Evolutionary conservation across 2,888 invertebrate genomes (phyloP).

Genomic region (Tipula confusa): DNA sequence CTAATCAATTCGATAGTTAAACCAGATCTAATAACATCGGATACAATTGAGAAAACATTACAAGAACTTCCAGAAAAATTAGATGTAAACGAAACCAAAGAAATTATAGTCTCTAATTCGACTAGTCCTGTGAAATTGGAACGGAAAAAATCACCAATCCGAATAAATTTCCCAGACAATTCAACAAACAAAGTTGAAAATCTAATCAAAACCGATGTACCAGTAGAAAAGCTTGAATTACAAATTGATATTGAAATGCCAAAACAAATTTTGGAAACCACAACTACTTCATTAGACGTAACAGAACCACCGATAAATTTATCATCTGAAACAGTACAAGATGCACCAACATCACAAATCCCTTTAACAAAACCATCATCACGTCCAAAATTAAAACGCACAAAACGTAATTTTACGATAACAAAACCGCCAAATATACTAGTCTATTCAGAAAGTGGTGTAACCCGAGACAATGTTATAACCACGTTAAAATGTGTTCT

Average conservation of each 20-base stretch:
- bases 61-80: not conserved
- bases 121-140: not conserved
- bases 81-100: not conserved
- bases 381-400: constrained; percentile 43
- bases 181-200: not conserved
- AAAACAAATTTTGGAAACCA: not conserved
- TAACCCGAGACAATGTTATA: constrained; percentile 70
- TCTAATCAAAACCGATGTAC: not conserved
- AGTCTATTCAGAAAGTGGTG: constrained; percentile 73
- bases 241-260: not conserved
- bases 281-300: not conserved
- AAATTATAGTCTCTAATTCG: not conserved
- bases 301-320: constrained; percentile 31
- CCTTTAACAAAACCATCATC: not conserved
- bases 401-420: constrained; percentile 44
- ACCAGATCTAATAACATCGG: constrained; percentile 43
- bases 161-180: not conserved
- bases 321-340: not conserved
- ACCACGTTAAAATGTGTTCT: constrained; percentile 63
- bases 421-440: constrained; percentile 75
- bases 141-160: constrained; percentile 31
- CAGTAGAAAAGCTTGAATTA: constrained; percentile 30
- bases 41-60: constrained; percentile 34
- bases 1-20: constrained; percentile 38
- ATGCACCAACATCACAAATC: not conserved